These are phyloP conservation scores for Corapipo altera DNA, from an alignment of 2,113 vertebrate genomes.

Conservation along the genomic window DNA sequence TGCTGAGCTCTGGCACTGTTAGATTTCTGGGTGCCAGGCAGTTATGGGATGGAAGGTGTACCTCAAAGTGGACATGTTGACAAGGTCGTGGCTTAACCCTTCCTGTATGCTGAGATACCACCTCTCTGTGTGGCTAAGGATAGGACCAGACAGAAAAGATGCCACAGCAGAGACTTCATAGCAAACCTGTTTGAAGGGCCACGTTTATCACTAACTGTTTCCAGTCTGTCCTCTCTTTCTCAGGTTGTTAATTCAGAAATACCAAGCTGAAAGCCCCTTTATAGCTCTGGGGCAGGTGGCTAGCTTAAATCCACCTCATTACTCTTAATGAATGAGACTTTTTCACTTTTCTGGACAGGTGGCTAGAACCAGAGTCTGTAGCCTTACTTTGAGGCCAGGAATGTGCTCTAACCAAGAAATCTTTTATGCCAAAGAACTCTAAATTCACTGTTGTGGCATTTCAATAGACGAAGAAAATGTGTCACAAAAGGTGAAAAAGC, in stretches of 20 bases:
- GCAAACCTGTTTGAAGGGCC: not conserved
- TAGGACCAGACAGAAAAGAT: not conserved
- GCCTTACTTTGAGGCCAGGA: not conserved
- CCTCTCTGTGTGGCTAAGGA: not conserved
- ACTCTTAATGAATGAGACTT: slow-evolving; percentile 27
- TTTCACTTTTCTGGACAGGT: slow-evolving; percentile 25
- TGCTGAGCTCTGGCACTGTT: not conserved
- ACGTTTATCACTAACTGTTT: not conserved
- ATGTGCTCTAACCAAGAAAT: not conserved
- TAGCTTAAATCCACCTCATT: slow-evolving; percentile 38
- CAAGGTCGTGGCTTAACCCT: not conserved
- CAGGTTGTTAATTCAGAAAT: slow-evolving; percentile 43
- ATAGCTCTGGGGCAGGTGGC: slow-evolving; percentile 13
- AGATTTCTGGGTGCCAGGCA: not conserved
- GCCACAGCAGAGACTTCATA: not conserved
- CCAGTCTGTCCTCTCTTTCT: not conserved
- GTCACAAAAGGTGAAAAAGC: not conserved
- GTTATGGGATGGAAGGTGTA: not conserved
- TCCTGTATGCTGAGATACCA: not conserved
- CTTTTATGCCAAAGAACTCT: not conserved
- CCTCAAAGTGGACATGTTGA: not conserved
- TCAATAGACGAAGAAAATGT: not conserved
- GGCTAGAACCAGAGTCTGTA: not conserved
- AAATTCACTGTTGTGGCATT: not conserved
- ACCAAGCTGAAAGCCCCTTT: not conserved